A percentile compares a stretch with the other conserved stretches of the same genome.
phyloP scores from a whole-genome alignment of 92 coral and sea anemone species.

The Montipora capitata region DNA sequence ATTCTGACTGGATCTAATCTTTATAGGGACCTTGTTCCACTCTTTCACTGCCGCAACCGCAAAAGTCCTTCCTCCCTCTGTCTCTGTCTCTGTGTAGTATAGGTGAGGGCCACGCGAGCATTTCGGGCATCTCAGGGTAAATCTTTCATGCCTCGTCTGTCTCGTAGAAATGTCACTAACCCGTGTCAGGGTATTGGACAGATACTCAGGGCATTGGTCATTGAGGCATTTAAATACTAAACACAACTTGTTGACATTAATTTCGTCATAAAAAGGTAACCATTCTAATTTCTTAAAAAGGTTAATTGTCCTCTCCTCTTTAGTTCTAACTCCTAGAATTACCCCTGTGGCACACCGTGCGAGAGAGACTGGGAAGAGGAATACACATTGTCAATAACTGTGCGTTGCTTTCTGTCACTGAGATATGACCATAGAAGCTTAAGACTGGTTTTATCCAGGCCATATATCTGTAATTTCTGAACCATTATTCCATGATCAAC shows the following conservation, averaged over 20 bases:
- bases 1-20: constrained; percentile 26
- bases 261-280: constrained; percentile 17
- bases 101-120: constrained; percentile 18
- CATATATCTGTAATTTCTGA: neutral
- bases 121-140: constrained; percentile 36
- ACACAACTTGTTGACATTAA: constrained; percentile 26
- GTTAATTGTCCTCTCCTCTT: constrained; percentile 7
- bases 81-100: no score
- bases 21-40: constrained; percentile 46
- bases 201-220: constrained; percentile 34
- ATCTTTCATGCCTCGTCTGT: constrained; percentile 8
- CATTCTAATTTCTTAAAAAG: neutral
- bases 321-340: constrained; percentile 3
- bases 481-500: constrained; percentile 22
- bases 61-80: constrained; percentile 47
- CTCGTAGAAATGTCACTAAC: constrained; percentile 41
- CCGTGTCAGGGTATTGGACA: constrained; percentile 29
- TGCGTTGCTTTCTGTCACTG: neutral
- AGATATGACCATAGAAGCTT: constrained; percentile 12
- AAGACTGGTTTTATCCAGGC: constrained; percentile 37
- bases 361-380: neutral
- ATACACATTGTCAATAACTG: neutral
- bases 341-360: constrained; percentile 15
- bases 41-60: constrained; percentile 15
- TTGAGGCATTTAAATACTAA: constrained; percentile 7